These are phyloP conservation scores for Callionymus lyra DNA, from an alignment of 2,113 vertebrate genomes.

Conservation along the genomic window DNA sequence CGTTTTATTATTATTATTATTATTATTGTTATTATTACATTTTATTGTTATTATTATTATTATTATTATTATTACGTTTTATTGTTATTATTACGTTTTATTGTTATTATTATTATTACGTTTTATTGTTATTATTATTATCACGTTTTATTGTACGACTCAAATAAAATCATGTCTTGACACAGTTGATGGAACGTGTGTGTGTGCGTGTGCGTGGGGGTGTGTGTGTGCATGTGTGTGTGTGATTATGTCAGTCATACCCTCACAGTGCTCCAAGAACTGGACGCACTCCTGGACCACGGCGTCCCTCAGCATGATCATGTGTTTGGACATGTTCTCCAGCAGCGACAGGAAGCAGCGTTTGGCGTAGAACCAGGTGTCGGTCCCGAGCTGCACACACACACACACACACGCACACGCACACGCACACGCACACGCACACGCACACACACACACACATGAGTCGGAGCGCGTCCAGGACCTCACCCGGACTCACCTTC, in stretches of 20 bases:
- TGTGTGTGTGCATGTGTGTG: conserved; percentile 13
- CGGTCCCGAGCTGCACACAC: conserved; percentile 73
- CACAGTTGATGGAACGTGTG: too few relatives aligned
- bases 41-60: too few relatives aligned
- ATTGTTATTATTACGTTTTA: too few relatives aligned
- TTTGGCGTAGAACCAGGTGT: conserved; percentile 96
- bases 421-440: conserved; percentile 12
- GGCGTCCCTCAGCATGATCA: conserved; percentile 76
- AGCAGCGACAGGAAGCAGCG: conserved; percentile 90
- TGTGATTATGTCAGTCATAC: conserved; percentile 42
- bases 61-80: too few relatives aligned
- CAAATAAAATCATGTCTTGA: too few relatives aligned
- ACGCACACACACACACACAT: background rate
- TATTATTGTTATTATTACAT: too few relatives aligned
- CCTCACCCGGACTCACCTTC: conserved; percentile 60
- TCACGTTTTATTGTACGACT: too few relatives aligned
- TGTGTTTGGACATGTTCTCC: conserved; percentile 96
- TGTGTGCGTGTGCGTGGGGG: too few relatives aligned
- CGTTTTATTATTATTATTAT: too few relatives aligned
- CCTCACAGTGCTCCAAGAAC: conserved; percentile 90
- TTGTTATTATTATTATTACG: too few relatives aligned
- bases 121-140: too few relatives aligned
- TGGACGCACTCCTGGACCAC: conserved; percentile 84
- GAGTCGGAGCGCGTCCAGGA: background rate
- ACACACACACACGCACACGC: conserved; percentile 10